phyloP scores from a whole-genome alignment of 2,888 invertebrate genomes.

The Lepas anatifera region DNA sequence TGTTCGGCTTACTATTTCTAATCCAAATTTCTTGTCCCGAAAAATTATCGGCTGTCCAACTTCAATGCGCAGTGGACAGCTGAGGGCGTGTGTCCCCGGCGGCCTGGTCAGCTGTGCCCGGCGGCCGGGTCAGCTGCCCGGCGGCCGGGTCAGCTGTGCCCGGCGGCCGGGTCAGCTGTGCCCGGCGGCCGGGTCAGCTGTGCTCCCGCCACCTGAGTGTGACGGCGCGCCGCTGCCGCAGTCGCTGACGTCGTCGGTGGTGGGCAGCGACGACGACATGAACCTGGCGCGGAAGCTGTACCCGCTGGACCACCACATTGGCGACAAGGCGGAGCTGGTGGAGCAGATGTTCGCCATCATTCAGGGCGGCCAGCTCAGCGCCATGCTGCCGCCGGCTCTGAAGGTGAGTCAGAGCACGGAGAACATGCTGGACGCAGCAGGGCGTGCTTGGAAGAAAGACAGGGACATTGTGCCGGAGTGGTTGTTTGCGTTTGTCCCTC shows the following conservation, averaged over 20 bases:
- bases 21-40: too few species aligned
- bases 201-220: too few species aligned
- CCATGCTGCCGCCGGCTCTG: slow-evolving; percentile 36
- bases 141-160: not conserved
- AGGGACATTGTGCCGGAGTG: too few species aligned
- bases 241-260: not conserved
- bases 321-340: slow-evolving; percentile 33
- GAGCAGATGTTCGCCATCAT: slow-evolving; percentile 35
- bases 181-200: not conserved
- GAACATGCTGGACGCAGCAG: too few species aligned
- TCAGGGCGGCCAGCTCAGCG: slow-evolving; percentile 33
- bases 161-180: not conserved
- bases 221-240: not conserved
- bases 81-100: too few species aligned
- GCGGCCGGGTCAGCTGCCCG: not conserved
- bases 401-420: slow-evolving; percentile 33
- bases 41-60: too few species aligned
- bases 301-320: slow-evolving; percentile 34
- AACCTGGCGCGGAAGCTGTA: slow-evolving; percentile 27
- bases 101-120: too few species aligned
- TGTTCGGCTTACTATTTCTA: too few species aligned
- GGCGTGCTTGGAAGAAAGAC: too few species aligned
- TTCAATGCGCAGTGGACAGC: too few species aligned
- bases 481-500: too few species aligned
- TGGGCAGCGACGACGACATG: not conserved